Percentiles rank a stretch among this genome's conserved stretches.
These are phyloP conservation scores for Acyrthosiphon pisum DNA, from an alignment of 1,140 invertebrate genomes.

Conservation along the genomic window DNA sequence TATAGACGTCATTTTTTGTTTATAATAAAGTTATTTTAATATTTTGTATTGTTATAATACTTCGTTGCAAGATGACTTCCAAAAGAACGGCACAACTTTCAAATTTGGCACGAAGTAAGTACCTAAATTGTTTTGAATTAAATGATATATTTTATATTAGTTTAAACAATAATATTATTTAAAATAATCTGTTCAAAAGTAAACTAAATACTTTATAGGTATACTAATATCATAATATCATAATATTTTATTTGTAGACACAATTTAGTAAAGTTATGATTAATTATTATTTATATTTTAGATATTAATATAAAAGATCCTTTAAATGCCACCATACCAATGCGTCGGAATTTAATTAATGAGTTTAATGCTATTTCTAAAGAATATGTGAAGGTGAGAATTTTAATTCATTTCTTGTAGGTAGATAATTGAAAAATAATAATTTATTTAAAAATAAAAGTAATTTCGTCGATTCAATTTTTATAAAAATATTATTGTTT, in stretches of 20 bases:
- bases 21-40: constrained; percentile 61
- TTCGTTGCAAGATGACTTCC: constrained; percentile 59
- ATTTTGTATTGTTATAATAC: constrained; percentile 59
- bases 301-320: too few relatives aligned
- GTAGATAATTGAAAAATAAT: too few relatives aligned
- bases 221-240: not conserved
- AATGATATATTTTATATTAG: constrained; percentile 40
- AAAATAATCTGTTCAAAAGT: constrained; percentile 51
- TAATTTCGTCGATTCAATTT: too few relatives aligned
- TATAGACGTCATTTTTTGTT: not conserved
- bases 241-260: constrained; percentile 12
- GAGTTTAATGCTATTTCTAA: too few relatives aligned
- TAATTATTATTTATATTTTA: too few relatives aligned
- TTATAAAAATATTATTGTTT: too few relatives aligned
- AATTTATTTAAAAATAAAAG: too few relatives aligned
- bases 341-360: too few relatives aligned
- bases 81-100: constrained; percentile 11
- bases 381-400: too few relatives aligned
- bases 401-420: too few relatives aligned
- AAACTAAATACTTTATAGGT: constrained; percentile 27
- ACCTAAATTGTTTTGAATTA: constrained; percentile 57
- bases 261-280: not conserved
- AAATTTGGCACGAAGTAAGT: constrained; percentile 59
- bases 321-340: too few relatives aligned
- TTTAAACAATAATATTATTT: constrained; percentile 51